A percentile compares a stretch with the other conserved stretches of the same genome.
Evolutionary conservation across 2,797 vertebrate genomes (phyloP).

Genomic region (Forpus xanthops): DNA sequence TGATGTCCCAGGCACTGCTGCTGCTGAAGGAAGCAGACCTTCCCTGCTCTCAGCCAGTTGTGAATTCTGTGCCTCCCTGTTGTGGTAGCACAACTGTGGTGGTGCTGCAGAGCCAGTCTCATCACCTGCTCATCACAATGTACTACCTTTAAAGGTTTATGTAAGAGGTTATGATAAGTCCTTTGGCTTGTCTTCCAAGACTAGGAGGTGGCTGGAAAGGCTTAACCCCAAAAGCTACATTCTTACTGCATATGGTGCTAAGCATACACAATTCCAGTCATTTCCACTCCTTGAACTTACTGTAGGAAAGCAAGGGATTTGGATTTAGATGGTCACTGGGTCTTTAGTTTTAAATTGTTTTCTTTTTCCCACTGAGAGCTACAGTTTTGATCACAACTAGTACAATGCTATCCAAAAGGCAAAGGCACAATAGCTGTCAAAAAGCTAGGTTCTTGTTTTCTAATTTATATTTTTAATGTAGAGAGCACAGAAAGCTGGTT

Average conservation of each 20-base stretch:
- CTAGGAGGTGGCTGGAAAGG: neutral
- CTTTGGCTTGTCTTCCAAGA: neutral
- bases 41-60: neutral
- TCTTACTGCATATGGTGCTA: neutral
- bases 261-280: neutral
- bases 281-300: slow-evolving; percentile 24
- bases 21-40: neutral
- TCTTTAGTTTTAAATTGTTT: neutral
- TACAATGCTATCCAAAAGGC: neutral
- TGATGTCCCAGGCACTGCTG: neutral
- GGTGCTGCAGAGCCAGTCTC: neutral
- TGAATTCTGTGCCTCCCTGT: neutral
- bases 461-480: slow-evolving; percentile 4
- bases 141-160: neutral
- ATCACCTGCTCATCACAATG: neutral
- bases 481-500: neutral
- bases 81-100: no score
- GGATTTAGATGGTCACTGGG: neutral
- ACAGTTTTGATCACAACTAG: slow-evolving; percentile 12
- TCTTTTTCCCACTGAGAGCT: neutral
- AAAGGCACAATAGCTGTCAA: neutral
- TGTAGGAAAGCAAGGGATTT: slow-evolving; percentile 10
- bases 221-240: neutral
- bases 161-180: neutral
- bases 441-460: neutral